Conservation (phyloP, 2,888 invertebrate species). For the Opisthograptis luteolata region DNA sequence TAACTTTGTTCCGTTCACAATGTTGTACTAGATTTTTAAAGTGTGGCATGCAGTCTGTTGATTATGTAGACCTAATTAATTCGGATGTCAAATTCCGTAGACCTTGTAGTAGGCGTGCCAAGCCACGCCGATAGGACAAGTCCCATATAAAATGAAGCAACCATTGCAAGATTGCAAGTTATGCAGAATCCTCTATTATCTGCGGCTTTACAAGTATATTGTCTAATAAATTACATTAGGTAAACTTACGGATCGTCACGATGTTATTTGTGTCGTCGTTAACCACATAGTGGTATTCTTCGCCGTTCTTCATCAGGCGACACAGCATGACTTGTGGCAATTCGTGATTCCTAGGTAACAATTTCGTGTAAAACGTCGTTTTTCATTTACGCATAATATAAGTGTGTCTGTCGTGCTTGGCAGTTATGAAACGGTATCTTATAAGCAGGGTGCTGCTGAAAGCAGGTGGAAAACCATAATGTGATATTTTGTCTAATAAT, state of each 20-base stretch:
- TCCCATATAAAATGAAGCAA: too few species aligned
- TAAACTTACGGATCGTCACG: conserved; percentile 3
- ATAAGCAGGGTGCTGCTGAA: background rate
- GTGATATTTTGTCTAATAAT: background rate
- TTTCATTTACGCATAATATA: conserved; percentile 12
- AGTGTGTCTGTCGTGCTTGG: conserved; percentile 1
- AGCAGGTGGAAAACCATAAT: too few species aligned
- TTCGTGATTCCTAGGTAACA: conserved; percentile 20
- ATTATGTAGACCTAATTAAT: too few species aligned
- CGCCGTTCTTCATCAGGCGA: conserved; percentile 18
- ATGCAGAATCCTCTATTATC: background rate
- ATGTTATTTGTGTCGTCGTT: conserved; percentile 15
- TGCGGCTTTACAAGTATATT: background rate
- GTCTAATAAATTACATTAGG: background rate
- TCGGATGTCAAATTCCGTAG: too few species aligned
- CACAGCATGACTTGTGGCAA: conserved; percentile 31
- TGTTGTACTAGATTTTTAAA: conserved; percentile 13
- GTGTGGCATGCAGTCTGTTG: too few species aligned
- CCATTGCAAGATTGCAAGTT: background rate
- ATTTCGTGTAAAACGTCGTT: conserved; percentile 9
- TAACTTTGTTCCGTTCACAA: conserved; percentile 12
- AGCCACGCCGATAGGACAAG: too few species aligned
- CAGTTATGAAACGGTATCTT: background rate
- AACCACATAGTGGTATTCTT: conserved; percentile 18
- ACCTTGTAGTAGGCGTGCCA: too few species aligned